phyloP scores from a whole-genome alignment of 1,140 invertebrate species.

The Campoletis sonorensis region DNA sequence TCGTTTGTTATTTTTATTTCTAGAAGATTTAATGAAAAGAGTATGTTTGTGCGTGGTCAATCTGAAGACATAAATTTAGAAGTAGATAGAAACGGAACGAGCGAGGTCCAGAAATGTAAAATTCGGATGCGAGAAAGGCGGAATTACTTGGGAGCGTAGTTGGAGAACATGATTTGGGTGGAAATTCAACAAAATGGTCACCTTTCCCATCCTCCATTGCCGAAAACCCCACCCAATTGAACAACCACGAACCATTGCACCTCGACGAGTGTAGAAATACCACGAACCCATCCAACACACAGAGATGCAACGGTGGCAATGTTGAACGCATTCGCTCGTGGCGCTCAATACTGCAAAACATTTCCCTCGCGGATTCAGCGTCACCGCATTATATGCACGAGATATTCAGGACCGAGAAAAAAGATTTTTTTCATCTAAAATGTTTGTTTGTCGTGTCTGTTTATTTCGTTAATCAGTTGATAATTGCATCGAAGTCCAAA shows the following conservation, averaged over 20 bases:
- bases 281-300: constrained; percentile 15
- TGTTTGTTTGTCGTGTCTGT: not conserved
- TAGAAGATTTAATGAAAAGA: not conserved
- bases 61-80: not conserved
- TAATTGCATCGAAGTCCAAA: no score
- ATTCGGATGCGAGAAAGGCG: constrained; percentile 39
- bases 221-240: not conserved
- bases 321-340: constrained; percentile 49
- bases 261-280: not conserved
- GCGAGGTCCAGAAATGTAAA: not conserved
- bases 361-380: constrained; percentile 54
- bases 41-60: not conserved
- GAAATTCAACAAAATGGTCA: constrained; percentile 53
- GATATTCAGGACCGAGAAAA: not conserved
- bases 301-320: constrained; percentile 32
- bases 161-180: constrained; percentile 44
- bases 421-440: not conserved
- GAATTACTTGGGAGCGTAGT: constrained; percentile 11
- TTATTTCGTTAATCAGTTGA: no score
- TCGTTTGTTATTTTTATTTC: no score
- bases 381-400: not conserved
- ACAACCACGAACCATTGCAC: constrained; percentile 12
- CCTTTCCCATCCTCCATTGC: not conserved
- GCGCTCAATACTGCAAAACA: constrained; percentile 65
- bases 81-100: not conserved